Conservation (phyloP, 2,113 vertebrate species). For the Trematomus loennbergii region DNA sequence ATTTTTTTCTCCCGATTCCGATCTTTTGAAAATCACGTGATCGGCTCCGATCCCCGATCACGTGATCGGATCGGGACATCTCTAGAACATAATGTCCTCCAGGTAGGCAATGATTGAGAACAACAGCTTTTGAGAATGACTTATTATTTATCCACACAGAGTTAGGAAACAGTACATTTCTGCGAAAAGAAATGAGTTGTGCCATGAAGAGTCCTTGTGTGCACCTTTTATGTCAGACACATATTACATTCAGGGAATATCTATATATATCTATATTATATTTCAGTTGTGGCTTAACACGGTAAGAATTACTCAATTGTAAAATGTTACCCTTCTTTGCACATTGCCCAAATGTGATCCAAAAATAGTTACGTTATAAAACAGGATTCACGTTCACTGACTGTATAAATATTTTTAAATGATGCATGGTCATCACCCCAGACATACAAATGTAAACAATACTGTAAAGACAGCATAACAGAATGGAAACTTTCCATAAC, state of each 20-base stretch:
- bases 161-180: background rate
- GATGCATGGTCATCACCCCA: background rate
- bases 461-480: background rate
- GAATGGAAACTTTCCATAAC: background rate
- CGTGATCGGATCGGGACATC: too few species aligned
- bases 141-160: conserved; percentile 11
- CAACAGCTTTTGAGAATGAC: conserved; percentile 7
- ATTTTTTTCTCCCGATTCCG: too few species aligned
- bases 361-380: background rate
- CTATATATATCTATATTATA: background rate
- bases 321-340: background rate
- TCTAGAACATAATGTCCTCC: too few species aligned
- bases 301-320: background rate
- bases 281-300: background rate
- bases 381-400: background rate
- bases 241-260: too few species aligned
- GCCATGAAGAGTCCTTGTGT: background rate
- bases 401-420: background rate
- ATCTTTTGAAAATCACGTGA: too few species aligned
- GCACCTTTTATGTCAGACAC: too few species aligned
- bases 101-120: too few species aligned
- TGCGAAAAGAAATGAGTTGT: conserved; percentile 6
- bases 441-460: background rate
- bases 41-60: too few species aligned
- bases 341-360: too few species aligned